phyloP scores from a whole-genome alignment of 2,113 vertebrate genomes.

The Oceanites oceanicus region DNA sequence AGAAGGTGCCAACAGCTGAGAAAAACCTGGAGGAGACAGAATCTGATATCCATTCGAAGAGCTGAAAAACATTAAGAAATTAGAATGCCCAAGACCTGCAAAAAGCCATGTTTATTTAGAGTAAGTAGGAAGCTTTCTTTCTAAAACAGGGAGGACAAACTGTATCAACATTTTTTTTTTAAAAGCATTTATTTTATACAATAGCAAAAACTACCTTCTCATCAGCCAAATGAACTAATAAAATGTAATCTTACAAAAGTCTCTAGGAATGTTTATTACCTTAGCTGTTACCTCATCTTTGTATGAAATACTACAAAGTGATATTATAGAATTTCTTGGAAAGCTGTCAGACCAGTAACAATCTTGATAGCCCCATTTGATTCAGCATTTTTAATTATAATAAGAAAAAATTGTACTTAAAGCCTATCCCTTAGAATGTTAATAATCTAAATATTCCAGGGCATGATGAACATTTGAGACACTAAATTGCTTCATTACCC shows the following conservation, averaged over 20 bases:
- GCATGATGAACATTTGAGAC: not conserved
- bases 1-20: not conserved
- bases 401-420: not conserved
- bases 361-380: not conserved
- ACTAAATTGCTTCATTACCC: not conserved
- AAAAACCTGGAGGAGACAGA: slow-evolving; percentile 1
- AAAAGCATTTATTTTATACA: not conserved
- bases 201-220: not conserved
- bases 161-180: not conserved
- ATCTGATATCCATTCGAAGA: not conserved
- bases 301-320: not conserved
- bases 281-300: not conserved
- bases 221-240: not conserved
- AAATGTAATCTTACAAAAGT: not conserved
- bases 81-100: not conserved
- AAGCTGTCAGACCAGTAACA: not conserved
- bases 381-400: not conserved
- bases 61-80: slow-evolving; percentile 17
- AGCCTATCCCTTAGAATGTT: not conserved
- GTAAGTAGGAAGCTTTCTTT: not conserved
- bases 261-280: not conserved
- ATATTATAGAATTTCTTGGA: not conserved
- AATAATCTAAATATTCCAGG: not conserved
- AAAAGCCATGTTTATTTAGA: slow-evolving; percentile 11
- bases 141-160: not conserved